Evolutionary conservation across 2,888 invertebrate species (phyloP).

Genomic region (Oscheius sp.): DNA sequence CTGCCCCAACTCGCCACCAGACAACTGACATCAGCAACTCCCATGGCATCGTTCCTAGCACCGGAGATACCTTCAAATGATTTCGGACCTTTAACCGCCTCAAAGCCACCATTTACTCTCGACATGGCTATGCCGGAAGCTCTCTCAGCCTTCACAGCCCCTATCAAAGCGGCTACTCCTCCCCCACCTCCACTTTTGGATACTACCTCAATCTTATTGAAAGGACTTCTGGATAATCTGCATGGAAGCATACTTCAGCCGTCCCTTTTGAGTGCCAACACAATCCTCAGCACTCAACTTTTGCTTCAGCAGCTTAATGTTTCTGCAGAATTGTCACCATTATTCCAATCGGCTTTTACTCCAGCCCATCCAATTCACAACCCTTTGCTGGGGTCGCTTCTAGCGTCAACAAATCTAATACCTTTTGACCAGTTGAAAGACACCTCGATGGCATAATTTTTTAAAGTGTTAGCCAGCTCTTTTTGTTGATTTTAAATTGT

Average conservation of each 20-base stretch:
- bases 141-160: constrained; percentile 15
- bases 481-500: constrained; percentile 17
- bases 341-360: neutral
- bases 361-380: neutral
- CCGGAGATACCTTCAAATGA: constrained; percentile 38
- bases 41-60: constrained; percentile 35
- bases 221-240: constrained; percentile 22
- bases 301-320: constrained; percentile 40
- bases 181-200: neutral
- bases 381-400: constrained; percentile 4
- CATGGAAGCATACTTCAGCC: constrained; percentile 15
- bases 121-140: constrained; percentile 19
- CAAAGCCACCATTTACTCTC: constrained; percentile 34
- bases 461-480: neutral
- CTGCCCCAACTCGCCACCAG: constrained; percentile 24
- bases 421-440: neutral
- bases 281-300: constrained; percentile 34
- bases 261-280: constrained; percentile 30
- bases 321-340: neutral
- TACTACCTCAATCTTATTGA: constrained; percentile 26
- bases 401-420: neutral
- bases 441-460: neutral
- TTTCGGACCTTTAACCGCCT: constrained; percentile 41
- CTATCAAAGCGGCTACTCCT: constrained; percentile 2
- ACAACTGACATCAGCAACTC: constrained; percentile 7